Percentiles rank a stretch among this genome's conserved stretches.
phyloP scores from a whole-genome alignment of 1,140 invertebrate species.

The Drosophila ogumai region DNA sequence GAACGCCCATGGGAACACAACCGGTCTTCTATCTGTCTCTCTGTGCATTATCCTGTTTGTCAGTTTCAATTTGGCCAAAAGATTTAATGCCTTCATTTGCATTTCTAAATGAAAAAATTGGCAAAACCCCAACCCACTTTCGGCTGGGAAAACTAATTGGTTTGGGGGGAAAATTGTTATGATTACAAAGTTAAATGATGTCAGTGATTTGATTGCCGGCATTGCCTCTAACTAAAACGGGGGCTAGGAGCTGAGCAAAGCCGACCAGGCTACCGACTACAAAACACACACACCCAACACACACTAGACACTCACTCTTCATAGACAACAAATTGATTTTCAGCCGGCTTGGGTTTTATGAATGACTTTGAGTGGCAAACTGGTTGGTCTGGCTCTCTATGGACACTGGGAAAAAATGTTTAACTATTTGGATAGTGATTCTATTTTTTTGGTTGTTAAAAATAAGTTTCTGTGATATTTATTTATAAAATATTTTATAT shows the following conservation, averaged over 20 bases:
- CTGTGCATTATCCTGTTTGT: conserved; percentile 71
- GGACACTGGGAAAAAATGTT: background rate
- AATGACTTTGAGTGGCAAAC: conserved; percentile 75
- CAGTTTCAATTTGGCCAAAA: conserved; percentile 74
- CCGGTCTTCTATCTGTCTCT: conserved; percentile 2
- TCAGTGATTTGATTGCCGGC: conserved; percentile 73
- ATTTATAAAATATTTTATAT: background rate
- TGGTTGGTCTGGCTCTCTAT: conserved; percentile 43
- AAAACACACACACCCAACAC: conserved; percentile 9
- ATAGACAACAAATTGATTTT: conserved; percentile 62
- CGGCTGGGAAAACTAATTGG: conserved; percentile 64
- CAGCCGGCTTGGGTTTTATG: conserved; percentile 54
- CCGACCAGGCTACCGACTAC: conserved; percentile 24
- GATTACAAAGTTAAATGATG: conserved; percentile 80
- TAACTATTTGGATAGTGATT: background rate
- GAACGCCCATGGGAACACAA: conserved; percentile 49
- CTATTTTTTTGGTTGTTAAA: background rate
- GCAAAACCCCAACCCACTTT: conserved; percentile 63
- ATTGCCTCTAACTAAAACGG: conserved; percentile 54
- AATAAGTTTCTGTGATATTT: too few species aligned
- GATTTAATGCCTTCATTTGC: conserved; percentile 82
- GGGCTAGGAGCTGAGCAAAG: conserved; percentile 21
- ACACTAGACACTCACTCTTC: conserved; percentile 26
- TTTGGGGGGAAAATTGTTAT: conserved; percentile 76
- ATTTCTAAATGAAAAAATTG: conserved; percentile 72